Conservation (phyloP, 2,888 invertebrate species). For the Drosophila falleni region DNA sequence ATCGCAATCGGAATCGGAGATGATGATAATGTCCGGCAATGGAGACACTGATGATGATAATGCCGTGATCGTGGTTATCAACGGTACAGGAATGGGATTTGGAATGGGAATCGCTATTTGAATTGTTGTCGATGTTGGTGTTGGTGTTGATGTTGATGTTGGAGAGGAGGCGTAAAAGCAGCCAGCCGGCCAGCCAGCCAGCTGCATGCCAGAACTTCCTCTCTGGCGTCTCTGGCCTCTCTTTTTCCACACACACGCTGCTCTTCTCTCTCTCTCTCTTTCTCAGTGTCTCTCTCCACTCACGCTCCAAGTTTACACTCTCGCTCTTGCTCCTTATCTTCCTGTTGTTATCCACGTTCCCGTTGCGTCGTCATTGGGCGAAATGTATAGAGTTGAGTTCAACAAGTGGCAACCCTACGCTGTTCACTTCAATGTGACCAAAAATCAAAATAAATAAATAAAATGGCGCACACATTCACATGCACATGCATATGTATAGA, state of each 20-base stretch:
- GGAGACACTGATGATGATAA: not conserved
- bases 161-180: constrained; percentile 53
- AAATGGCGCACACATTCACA: not conserved
- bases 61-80: constrained; percentile 14
- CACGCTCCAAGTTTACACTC: not conserved
- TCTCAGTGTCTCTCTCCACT: not conserved
- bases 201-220: constrained; percentile 67
- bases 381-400: constrained; percentile 14
- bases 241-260: constrained; percentile 11
- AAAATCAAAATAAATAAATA: constrained; percentile 10
- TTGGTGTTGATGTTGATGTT: constrained; percentile 2
- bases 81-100: constrained; percentile 14
- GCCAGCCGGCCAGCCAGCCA: constrained; percentile 71
- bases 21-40: too few relatives aligned
- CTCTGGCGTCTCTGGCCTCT: constrained; percentile 26
- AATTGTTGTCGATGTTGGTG: constrained; percentile 2
- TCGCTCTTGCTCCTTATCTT: not conserved
- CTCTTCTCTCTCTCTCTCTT: not conserved
- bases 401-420: constrained; percentile 62
- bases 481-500: not conserved
- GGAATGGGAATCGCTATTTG: constrained; percentile 4
- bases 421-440: constrained; percentile 4
- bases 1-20: not conserved
- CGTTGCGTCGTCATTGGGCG: constrained; percentile 38
- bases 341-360: constrained; percentile 38